phyloP scores from a whole-genome alignment of 2,797 vertebrate genomes.

The Oceanodroma leucorhoa region DNA sequence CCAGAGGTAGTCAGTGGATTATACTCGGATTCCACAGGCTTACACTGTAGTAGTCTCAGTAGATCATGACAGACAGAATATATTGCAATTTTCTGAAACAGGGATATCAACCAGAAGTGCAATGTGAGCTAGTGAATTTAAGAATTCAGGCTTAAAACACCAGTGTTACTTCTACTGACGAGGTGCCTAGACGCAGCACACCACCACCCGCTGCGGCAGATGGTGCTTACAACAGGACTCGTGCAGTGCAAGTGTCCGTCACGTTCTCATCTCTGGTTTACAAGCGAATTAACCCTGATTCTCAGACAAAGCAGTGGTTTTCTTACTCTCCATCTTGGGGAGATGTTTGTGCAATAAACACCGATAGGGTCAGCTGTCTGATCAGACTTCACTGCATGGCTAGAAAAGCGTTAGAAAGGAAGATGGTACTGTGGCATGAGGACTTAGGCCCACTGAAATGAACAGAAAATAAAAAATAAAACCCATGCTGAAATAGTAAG shows the following conservation, averaged over 20 bases:
- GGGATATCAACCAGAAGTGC: not conserved
- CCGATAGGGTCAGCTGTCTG: not conserved
- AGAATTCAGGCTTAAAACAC: not conserved
- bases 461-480: not conserved
- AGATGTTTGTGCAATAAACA: not conserved
- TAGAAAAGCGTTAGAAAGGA: not conserved
- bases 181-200: not conserved
- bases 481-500: not conserved
- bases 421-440: not conserved
- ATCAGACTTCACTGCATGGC: not conserved
- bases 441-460: not conserved
- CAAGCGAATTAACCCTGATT: not conserved
- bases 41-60: not conserved
- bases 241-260: not conserved
- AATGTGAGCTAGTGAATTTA: not conserved
- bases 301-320: not conserved
- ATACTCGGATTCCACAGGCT: not conserved
- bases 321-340: not conserved
- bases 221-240: not conserved
- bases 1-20: not conserved
- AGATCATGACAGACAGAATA: not conserved
- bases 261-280: too few species aligned
- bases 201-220: not conserved
- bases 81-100: not conserved
- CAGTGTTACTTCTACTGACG: not conserved